These are phyloP conservation scores for Lepisosteus oculatus DNA, from an alignment of 2,113 vertebrate genomes.

Conservation along the genomic window DNA sequence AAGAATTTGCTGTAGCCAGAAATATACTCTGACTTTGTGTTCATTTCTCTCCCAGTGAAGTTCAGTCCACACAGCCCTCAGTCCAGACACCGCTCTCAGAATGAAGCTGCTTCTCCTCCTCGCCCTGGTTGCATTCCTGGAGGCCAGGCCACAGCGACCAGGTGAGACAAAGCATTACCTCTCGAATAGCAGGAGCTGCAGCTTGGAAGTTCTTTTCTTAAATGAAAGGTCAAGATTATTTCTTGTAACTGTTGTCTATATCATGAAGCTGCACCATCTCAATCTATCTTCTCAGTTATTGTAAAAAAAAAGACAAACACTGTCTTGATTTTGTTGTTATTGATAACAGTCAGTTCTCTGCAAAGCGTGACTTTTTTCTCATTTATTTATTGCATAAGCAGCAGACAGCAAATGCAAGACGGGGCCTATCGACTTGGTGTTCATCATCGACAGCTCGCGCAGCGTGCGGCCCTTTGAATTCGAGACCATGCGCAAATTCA, in stretches of 20 bases:
- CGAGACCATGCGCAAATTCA: slow-evolving; percentile 90
- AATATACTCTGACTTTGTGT: slow-evolving; percentile 36
- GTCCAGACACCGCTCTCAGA: slow-evolving; percentile 18
- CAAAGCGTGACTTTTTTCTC: neutral
- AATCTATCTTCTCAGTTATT: too few species aligned
- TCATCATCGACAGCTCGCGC: slow-evolving; percentile 95
- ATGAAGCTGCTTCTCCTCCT: slow-evolving; percentile 64
- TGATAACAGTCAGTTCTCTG: too few species aligned
- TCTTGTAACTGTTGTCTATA: too few species aligned
- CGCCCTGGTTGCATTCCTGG: slow-evolving; percentile 49
- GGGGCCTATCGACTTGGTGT: slow-evolving; percentile 87
- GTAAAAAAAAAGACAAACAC: too few species aligned
- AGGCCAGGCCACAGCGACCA: slow-evolving; percentile 59
- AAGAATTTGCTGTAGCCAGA: slow-evolving; percentile 54
- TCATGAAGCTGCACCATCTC: too few species aligned
- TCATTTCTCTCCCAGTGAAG: slow-evolving; percentile 24
- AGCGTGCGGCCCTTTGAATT: slow-evolving; percentile 93
- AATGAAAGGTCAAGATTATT: too few species aligned
- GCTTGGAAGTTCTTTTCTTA: too few species aligned
- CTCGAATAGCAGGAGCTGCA: too few species aligned
- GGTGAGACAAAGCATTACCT: slow-evolving; percentile 35
- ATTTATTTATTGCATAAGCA: neutral
- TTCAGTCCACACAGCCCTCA: slow-evolving; percentile 7
- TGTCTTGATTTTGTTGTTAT: too few species aligned
- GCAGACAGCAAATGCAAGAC: slow-evolving; percentile 76